Conservation (phyloP, 1,140 invertebrate genomes). For the Eumaeus atala region DNA sequence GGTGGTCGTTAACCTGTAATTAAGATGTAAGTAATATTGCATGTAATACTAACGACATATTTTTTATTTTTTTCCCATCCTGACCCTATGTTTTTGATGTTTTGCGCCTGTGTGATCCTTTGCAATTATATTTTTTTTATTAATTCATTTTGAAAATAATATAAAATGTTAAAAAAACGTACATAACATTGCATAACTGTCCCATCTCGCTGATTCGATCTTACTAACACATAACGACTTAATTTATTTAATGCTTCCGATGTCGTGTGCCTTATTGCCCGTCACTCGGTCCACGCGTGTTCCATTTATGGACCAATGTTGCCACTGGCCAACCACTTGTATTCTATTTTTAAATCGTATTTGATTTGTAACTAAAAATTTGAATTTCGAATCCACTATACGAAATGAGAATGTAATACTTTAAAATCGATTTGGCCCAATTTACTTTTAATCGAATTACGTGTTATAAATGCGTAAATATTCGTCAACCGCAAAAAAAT, state of each 20-base stretch:
- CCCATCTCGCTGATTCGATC: constrained; percentile 40
- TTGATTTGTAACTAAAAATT: neutral
- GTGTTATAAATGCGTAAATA: no score
- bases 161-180: constrained; percentile 2
- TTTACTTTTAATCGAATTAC: no score
- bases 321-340: constrained; percentile 10
- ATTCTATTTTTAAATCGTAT: constrained; percentile 20
- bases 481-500: no score
- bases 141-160: constrained; percentile 1
- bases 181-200: neutral
- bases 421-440: no score
- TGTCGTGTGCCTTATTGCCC: constrained; percentile 29
- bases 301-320: constrained; percentile 30
- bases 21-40: constrained; percentile 22
- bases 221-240: constrained; percentile 33
- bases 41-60: constrained; percentile 46
- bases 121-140: neutral
- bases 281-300: constrained; percentile 34
- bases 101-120: constrained; percentile 24
- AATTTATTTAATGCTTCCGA: constrained; percentile 56
- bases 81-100: constrained; percentile 35
- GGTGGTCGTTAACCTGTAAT: no score
- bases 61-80: constrained; percentile 32
- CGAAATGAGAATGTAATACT: no score
- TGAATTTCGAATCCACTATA: neutral